Percentiles rank a stretch among this genome's conserved stretches.
phyloP scores from a whole-genome alignment of 1,140 invertebrate species.

The Nilaparvata lugens region DNA sequence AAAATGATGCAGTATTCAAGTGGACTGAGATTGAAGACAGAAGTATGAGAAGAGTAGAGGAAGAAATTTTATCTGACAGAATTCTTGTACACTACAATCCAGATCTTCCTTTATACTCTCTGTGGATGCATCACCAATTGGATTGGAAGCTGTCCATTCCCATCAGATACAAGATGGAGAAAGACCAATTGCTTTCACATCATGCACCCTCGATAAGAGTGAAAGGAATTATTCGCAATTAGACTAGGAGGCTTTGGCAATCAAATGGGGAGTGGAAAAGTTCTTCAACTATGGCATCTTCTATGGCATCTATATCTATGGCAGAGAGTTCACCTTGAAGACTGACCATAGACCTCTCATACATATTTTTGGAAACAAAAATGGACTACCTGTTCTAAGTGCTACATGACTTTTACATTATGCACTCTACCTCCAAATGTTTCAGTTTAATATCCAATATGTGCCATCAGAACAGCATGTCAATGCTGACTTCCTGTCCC shows the following conservation, averaged over 20 bases:
- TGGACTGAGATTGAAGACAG: too few species aligned
- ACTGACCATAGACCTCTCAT: conserved; percentile 42
- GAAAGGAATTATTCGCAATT: conserved; percentile 39
- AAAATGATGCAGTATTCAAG: too few species aligned
- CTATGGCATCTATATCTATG: too few species aligned
- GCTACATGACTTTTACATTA: conserved; percentile 27
- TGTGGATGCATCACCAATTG: conserved; percentile 25
- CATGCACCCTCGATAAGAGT: conserved; percentile 30
- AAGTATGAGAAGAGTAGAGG: too few species aligned
- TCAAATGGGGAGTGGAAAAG: conserved; percentile 35
- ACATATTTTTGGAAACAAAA: conserved; percentile 32
- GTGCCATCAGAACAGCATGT: too few species aligned
- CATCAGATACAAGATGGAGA: not conserved
- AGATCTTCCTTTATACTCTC: too few species aligned
- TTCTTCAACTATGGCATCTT: conserved; percentile 38
- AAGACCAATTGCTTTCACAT: conserved; percentile 31
- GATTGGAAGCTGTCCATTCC: not conserved
- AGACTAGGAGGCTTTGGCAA: conserved; percentile 39
- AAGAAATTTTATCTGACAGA: too few species aligned
- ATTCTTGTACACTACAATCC: too few species aligned
- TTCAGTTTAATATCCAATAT: too few species aligned
- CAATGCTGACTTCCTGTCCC: too few species aligned
- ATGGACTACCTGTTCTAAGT: conserved; percentile 25
- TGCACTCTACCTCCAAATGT: too few species aligned
- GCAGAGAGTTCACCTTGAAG: conserved; percentile 35